Evolutionary conservation across 2,888 invertebrate genomes (phyloP), one percentile per base, ranked within the genome.

Genomic region (Coleophora flavipennella): DNA sequence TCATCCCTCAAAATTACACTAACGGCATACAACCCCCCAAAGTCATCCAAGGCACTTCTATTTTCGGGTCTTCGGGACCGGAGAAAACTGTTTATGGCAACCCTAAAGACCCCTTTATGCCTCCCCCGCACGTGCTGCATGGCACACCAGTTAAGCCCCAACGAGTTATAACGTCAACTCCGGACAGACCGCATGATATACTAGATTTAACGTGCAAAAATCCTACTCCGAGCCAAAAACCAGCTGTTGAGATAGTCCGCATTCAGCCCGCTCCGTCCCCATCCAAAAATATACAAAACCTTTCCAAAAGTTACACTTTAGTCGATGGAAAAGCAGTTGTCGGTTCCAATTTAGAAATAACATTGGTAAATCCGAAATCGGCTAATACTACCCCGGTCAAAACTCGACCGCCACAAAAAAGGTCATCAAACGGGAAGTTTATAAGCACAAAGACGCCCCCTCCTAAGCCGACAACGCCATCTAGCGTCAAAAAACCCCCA

Each of bases 81-180:
- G 89, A 90, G 53, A 89, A 86, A 53, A 90, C 86, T 0, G 88
- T 91, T 1, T 92, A 92, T 51, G 91, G 91, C 0, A 90, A 92
- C 66, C 92, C 92, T 0, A 91, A 91, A 57, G 91, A 91, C 53
- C 87, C 88, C 2, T 80, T 89, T 44, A 84, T 85, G 67, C 86
- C 88, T 0, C 86, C 86, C 0, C 81, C 86, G 0, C 86, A 85
- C 36, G 68, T 85, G 0, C 48, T 85, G 0, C 85, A 80, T n/a
- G 87, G 83, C 0, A 59, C 66, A 0, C 78, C 85, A 0, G 52
- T 81, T 0, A 74, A 73, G 36, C 72, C 75, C 0, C 52, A 60
- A 2, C 49, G 71, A 29, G 57, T 55, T n/a, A 31, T 61, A 20
- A 38, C 61, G 10, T 9, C 67, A 0, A 38, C 59, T 9, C n/a